A percentile compares a stretch with the other conserved stretches of the same genome.
These are phyloP conservation scores for Diadophis punctatus DNA, from an alignment of 2,113 vertebrate species.

Conservation along the genomic window DNA sequence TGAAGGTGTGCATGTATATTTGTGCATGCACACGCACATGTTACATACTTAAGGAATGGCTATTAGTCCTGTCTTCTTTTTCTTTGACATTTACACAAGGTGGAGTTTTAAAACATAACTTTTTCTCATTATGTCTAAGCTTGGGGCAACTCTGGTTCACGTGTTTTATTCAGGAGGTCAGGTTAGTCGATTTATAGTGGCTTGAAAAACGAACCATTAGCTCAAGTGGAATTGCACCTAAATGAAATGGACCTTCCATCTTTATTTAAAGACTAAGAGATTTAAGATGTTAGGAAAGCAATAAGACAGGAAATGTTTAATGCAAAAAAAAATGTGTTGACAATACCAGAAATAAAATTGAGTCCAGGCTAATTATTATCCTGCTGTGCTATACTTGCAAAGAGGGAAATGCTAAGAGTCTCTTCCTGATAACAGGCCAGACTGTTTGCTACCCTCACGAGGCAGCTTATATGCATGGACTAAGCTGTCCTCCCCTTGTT, in stretches of 20 bases:
- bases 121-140: background rate
- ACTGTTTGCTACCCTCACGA: background rate
- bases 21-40: too few species aligned
- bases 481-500: background rate
- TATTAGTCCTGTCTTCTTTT: background rate
- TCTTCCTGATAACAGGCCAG: background rate
- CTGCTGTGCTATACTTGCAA: background rate
- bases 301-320: background rate
- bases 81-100: background rate
- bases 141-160: background rate
- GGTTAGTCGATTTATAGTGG: background rate
- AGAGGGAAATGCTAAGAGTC: background rate
- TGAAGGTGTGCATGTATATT: background rate
- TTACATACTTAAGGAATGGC: background rate
- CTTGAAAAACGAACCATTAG: background rate
- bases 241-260: background rate
- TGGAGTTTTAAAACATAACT: background rate
- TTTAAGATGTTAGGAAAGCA: background rate
- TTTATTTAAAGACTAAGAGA: background rate
- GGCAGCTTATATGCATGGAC: background rate
- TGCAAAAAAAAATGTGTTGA: background rate
- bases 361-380: background rate
- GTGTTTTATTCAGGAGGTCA: background rate
- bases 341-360: background rate
- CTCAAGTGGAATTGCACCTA: background rate